Conservation (phyloP, 2,113 vertebrate genomes). For the Paramormyrops kingsleyae region DNA sequence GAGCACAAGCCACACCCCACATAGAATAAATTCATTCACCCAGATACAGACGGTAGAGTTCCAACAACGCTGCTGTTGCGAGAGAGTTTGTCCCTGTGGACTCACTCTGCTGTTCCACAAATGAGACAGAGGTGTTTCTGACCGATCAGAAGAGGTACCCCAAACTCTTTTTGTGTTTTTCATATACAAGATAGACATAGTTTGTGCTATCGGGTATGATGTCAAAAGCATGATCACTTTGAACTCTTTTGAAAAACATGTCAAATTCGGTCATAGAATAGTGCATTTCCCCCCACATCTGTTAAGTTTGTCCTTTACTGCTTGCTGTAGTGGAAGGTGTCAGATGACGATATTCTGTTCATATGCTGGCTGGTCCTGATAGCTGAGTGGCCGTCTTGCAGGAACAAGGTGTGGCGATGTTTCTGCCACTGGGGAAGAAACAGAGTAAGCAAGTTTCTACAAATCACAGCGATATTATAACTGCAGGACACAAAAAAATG, state of each 20-base stretch:
- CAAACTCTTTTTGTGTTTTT: not conserved
- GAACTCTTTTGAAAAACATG: not conserved
- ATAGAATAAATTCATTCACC: not conserved
- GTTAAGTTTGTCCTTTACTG: not conserved
- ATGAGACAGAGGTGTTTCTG: not conserved
- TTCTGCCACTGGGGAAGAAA: not conserved
- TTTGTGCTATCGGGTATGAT: not conserved
- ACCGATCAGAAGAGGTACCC: not conserved
- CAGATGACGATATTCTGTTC: not conserved
- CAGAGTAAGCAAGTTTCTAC: not conserved
- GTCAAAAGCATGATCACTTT: not conserved
- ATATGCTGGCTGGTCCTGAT: not conserved
- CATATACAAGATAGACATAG: not conserved
- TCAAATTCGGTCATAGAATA: not conserved
- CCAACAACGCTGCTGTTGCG: not conserved
- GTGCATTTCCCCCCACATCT: not conserved
- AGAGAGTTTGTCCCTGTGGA: not conserved
- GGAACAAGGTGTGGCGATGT: not conserved
- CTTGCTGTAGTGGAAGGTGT: not conserved
- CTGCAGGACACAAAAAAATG: not conserved
- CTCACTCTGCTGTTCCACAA: not conserved
- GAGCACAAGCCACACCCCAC: not conserved
- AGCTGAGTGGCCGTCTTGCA: not conserved
- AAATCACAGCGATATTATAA: not conserved
- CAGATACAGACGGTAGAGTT: not conserved